These are phyloP conservation scores for Phrynocephalus vlangalii DNA, from an alignment of 2,797 vertebrate genomes.

Conservation along the genomic window DNA sequence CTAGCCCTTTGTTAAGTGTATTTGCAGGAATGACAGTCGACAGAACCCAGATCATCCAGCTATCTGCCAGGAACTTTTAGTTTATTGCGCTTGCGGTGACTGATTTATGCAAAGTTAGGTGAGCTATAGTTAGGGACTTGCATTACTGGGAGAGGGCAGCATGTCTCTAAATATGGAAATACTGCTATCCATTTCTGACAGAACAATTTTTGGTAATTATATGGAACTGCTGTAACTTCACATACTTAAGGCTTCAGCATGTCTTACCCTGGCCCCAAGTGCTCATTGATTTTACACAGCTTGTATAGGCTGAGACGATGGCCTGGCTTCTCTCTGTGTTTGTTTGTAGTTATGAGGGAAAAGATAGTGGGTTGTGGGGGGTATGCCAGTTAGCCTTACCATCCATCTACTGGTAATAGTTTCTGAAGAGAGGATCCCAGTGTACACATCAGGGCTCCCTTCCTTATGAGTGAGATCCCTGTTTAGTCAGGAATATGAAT, in stretches of 20 bases:
- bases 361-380: not conserved
- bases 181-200: too few species aligned
- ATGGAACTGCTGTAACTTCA: too few species aligned
- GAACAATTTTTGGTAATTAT: too few species aligned
- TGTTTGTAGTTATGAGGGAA: not conserved
- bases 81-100: not conserved
- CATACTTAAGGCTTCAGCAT: too few species aligned
- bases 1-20: not conserved
- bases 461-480: not conserved
- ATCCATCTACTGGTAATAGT: not conserved
- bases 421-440: not conserved
- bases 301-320: constrained; percentile 5
- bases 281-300: not conserved
- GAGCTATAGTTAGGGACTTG: too few species aligned
- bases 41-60: not conserved
- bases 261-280: too few species aligned
- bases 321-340: not conserved
- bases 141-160: too few species aligned
- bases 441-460: not conserved
- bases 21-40: not conserved
- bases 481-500: not conserved
- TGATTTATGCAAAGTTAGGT: too few species aligned
- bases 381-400: not conserved
- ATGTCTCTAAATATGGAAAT: too few species aligned
- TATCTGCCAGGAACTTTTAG: not conserved